phyloP scores from a whole-genome alignment of 2,113 vertebrate genomes.

The Pelvicachromis taeniatus region DNA sequence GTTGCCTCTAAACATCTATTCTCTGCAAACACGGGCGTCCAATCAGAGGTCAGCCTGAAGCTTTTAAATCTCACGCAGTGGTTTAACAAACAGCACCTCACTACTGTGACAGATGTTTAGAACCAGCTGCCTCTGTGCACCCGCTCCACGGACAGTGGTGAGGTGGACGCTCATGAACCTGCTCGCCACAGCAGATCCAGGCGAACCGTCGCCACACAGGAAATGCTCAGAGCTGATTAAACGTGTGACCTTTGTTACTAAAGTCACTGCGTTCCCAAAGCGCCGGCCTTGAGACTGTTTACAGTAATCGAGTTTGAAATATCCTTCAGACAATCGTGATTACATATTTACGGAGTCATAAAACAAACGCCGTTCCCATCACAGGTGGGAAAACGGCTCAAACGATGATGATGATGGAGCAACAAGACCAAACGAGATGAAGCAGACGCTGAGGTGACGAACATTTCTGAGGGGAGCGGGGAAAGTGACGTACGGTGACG shows the following conservation, averaged over 20 bases:
- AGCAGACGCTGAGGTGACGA: background rate
- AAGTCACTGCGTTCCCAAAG: background rate
- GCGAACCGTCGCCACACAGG: background rate
- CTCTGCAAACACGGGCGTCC: background rate
- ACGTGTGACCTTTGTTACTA: background rate
- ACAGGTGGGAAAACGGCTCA: background rate
- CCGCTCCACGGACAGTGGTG: background rate
- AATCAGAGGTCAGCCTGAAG: background rate
- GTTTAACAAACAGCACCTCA: background rate
- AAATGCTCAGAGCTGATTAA: background rate
- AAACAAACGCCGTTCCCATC: background rate
- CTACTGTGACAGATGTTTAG: background rate
- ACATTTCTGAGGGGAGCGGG: background rate
- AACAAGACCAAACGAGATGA: background rate
- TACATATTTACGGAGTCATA: background rate
- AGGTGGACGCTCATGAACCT: rapidly evolving
- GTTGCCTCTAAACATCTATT: no score
- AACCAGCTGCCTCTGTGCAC: background rate
- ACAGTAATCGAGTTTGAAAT: background rate
- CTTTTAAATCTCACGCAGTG: background rate
- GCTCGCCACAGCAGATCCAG: background rate
- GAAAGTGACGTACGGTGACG: background rate
- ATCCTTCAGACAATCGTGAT: background rate
- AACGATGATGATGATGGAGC: background rate
- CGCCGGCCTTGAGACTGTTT: background rate